Base-by-base conservation (phyloP, 1,140 invertebrate genomes). In the Hyles euphorbiae region DNA sequence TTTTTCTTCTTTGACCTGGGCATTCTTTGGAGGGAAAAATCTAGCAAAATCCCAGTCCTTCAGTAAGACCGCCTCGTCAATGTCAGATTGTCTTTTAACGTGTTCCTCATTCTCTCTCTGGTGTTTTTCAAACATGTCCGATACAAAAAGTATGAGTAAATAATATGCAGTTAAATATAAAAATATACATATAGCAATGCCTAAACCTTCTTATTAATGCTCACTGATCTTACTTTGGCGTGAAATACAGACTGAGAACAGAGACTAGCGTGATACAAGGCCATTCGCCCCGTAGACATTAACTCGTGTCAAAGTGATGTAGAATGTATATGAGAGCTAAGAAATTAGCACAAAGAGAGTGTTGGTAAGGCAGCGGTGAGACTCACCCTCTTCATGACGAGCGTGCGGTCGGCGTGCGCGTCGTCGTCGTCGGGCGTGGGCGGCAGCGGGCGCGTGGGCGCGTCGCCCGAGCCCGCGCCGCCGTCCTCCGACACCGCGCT, bases 391-490 rank as follows among this genome's bases (percentile, higher is more conserved):
- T 93, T 93, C 90, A 96, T 95, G 71, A 98, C 96, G 83, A 98
- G 91, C 58, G 97, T 98, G 76, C 95, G 92, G 84, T 98, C 96
- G 60, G 94, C 94, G 76, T 90, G 90, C 54, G 92, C 91, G 87
- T 96, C 95, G 79, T 97, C 96, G 81, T 97, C 95, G 77, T 96
- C 96, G 12, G 97, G 97, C 32, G 97, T 98, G 9, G 97, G 97
- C 48, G 97, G 97, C 70, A 98, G 91, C 56, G 97, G 97, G 63
- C 97, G 92, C 82, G 97, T 97, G 49, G 96, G 96, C 67, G 96
- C 94, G 56, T 93, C 93, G 0, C 95, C 94, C 55, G 93, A 93
- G 5, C 71, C 66, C 48, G 81, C 78, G 45, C 71, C 70, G 51
- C 75, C 90, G 85, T 76, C 87, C 87, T 74, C 91, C 70, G 74